These are phyloP conservation scores for Dendroctonus valens DNA, from an alignment of 1,140 invertebrate species.

Conservation along the genomic window DNA sequence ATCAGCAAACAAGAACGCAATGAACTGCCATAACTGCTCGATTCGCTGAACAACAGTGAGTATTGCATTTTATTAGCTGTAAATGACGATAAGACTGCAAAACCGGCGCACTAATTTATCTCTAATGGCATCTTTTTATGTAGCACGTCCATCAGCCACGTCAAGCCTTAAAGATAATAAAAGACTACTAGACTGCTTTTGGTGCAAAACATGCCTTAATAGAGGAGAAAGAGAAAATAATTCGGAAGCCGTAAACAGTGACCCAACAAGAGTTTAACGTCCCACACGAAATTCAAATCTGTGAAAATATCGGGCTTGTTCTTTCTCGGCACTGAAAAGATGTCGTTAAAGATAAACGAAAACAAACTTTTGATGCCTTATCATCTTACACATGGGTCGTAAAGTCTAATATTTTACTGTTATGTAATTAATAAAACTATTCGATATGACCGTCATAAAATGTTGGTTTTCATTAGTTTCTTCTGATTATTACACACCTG, in stretches of 20 bases:
- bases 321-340: constrained; percentile 13
- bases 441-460: no score
- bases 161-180: background rate
- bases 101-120: constrained; percentile 14
- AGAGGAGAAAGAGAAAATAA: no score
- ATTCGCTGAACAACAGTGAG: background rate
- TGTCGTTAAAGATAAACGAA: constrained; percentile 26
- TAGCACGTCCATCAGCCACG: background rate
- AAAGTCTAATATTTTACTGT: constrained; percentile 25
- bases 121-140: constrained; percentile 25
- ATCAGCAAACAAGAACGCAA: background rate
- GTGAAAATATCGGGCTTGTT: constrained; percentile 7
- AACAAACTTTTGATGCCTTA: constrained; percentile 20
- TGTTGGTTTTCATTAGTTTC: no score
- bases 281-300: constrained; percentile 6
- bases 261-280: background rate
- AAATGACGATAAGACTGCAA: constrained; percentile 13
- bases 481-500: no score
- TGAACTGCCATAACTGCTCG: background rate
- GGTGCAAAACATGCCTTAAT: background rate
- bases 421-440: constrained; percentile 17
- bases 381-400: constrained; percentile 14
- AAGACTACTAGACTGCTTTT: background rate
- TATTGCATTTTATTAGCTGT: constrained; percentile 11
- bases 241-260: no score